Evolutionary conservation across 2,888 invertebrate genomes (phyloP).

Genomic region (Pelosia muscerda): DNA sequence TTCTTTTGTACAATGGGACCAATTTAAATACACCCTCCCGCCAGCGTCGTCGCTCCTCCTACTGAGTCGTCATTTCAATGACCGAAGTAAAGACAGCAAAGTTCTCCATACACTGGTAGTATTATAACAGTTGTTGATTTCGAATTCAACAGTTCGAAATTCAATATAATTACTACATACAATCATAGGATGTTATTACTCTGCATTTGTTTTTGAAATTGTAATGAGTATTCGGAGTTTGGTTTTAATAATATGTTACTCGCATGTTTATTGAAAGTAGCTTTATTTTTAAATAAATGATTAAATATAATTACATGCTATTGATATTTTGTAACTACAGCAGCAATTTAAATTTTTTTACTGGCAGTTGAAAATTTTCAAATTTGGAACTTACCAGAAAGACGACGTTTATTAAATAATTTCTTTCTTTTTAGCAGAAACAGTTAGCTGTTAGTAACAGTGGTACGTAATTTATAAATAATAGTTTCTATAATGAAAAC

Average conservation of each 20-base stretch:
- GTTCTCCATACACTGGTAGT: slow-evolving; percentile 58
- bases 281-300: slow-evolving; percentile 21
- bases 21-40: slow-evolving; percentile 63
- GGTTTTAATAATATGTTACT: slow-evolving; percentile 51
- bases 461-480: slow-evolving; percentile 54
- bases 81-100: slow-evolving; percentile 44
- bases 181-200: slow-evolving; percentile 68
- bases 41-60: slow-evolving; percentile 41
- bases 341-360: background rate
- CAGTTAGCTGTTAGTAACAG: slow-evolving; percentile 27
- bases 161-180: slow-evolving; percentile 68
- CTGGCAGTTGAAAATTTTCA: background rate
- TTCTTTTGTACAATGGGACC: slow-evolving; percentile 68
- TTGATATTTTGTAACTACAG: background rate
- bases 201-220: slow-evolving; percentile 71
- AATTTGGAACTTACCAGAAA: slow-evolving; percentile 4
- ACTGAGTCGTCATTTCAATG: slow-evolving; percentile 56
- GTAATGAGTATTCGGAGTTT: slow-evolving; percentile 61
- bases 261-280: slow-evolving; percentile 58
- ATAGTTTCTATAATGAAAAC: slow-evolving; percentile 67
- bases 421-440: slow-evolving; percentile 35
- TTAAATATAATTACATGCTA: slow-evolving; percentile 3
- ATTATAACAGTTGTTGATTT: slow-evolving; percentile 76
- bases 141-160: slow-evolving; percentile 67
- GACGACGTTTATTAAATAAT: slow-evolving; percentile 27